A percentile compares a stretch with the other conserved stretches of the same genome.
Evolutionary conservation across 2,113 vertebrate genomes (phyloP).

Genomic region (Tinamus guttatus): DNA sequence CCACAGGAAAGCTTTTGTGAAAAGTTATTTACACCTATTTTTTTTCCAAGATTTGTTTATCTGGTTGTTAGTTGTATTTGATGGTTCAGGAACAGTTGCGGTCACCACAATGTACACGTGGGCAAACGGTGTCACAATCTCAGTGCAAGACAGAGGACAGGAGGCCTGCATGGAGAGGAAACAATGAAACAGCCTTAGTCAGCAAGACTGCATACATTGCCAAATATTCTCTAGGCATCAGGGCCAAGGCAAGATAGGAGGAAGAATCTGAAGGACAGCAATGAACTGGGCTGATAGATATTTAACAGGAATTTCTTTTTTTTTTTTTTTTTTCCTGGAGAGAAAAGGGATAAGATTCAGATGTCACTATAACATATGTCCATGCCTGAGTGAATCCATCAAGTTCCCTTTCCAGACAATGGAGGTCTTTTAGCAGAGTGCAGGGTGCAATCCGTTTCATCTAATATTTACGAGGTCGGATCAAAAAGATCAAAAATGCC

Average conservation of each 20-base stretch:
- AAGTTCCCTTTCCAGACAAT: not conserved
- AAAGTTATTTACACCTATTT: not conserved
- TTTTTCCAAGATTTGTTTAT: not conserved
- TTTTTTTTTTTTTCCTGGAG: not conserved
- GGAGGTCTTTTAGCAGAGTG: not conserved
- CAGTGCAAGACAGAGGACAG: not conserved
- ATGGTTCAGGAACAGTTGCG: not conserved
- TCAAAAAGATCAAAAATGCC: not conserved
- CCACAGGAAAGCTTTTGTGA: not conserved
- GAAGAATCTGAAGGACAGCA: conserved; percentile 18
- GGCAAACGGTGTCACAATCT: not conserved
- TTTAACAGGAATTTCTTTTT: not conserved
- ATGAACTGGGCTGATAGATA: not conserved
- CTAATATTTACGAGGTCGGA: not conserved
- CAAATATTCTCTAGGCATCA: conserved; percentile 36
- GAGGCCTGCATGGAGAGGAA: not conserved
- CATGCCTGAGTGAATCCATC: not conserved
- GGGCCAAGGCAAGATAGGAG: conserved; percentile 22
- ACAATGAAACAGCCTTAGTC: not conserved
- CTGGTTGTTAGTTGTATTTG: not conserved
- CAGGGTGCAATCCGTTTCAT: not conserved
- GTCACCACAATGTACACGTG: not conserved
- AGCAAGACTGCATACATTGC: conserved; percentile 10
- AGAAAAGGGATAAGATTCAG: not conserved
- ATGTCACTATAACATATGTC: not conserved